These are phyloP conservation scores for Galeopterus variegatus DNA, from an alignment of 2,113 vertebrate genomes.

Conservation along the genomic window DNA sequence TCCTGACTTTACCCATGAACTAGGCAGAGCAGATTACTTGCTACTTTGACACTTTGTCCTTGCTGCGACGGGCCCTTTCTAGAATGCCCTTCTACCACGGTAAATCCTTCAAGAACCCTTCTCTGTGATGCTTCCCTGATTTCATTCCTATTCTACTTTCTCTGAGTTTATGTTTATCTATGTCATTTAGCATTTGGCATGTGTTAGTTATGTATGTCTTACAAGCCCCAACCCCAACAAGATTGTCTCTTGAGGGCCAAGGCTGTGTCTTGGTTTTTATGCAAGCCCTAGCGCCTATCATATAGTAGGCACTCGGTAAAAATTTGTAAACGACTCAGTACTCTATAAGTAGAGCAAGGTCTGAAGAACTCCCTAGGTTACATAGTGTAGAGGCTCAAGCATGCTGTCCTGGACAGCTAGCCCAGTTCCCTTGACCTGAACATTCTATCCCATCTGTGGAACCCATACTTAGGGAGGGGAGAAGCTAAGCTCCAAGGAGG, in stretches of 20 bases:
- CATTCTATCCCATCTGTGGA: constrained; percentile 3
- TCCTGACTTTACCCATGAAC: not conserved
- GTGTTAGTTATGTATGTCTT: not conserved
- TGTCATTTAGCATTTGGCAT: not conserved
- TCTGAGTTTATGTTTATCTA: not conserved
- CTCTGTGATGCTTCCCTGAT: not conserved
- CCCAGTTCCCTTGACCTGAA: not conserved
- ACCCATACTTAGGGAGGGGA: not conserved
- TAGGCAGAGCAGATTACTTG: not conserved
- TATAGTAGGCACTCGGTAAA: not conserved
- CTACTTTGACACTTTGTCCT: not conserved
- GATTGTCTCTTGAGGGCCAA: not conserved
- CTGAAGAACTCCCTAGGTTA: not conserved
- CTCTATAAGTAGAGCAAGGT: not conserved
- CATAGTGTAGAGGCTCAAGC: not conserved
- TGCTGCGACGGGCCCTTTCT: not conserved
- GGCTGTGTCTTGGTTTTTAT: not conserved
- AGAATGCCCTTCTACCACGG: not conserved
- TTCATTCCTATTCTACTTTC: not conserved
- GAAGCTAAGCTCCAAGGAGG: constrained; percentile 2
- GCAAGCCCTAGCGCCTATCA: not conserved
- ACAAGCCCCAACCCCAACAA: not conserved
- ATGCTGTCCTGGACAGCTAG: not conserved
- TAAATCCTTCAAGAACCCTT: not conserved
- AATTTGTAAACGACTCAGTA: not conserved